Evolutionary conservation across 2,797 vertebrate species (phyloP).

Genomic region (Passerculus sandwichensis): DNA sequence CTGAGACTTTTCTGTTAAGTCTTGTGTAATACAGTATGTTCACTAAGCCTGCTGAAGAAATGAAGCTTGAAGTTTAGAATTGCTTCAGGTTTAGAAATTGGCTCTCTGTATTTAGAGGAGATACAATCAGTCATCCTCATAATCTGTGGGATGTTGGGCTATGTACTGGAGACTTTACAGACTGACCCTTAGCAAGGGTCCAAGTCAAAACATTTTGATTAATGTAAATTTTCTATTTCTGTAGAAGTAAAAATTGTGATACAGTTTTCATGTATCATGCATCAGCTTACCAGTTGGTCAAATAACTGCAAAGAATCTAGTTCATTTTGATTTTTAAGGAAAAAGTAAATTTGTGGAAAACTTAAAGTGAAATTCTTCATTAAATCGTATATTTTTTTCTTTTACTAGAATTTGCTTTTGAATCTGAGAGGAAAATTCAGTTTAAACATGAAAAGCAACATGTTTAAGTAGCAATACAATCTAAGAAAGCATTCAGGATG

Average conservation of each 20-base stretch:
- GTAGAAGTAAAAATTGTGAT: not conserved
- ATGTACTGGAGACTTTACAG: not conserved
- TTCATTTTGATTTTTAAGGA: not conserved
- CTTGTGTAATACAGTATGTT: not conserved
- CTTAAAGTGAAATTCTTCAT: not conserved
- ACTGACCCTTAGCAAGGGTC: not conserved
- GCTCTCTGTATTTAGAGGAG: not conserved
- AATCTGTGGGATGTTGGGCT: not conserved
- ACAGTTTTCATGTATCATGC: not conserved
- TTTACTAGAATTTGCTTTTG: not conserved
- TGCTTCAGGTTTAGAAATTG: not conserved
- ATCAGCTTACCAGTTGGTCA: not conserved
- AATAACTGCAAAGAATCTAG: not conserved
- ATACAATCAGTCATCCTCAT: not conserved
- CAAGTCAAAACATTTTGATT: not conserved
- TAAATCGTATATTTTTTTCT: not conserved
- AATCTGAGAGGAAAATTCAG: not conserved
- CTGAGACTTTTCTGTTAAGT: not conserved
- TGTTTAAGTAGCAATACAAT: not conserved
- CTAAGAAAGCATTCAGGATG: not conserved
- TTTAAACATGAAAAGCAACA: not conserved
- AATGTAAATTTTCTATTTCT: not conserved
- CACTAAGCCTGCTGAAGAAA: not conserved
- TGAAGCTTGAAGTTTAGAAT: not conserved
- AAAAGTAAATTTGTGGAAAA: not conserved